phyloP scores from a whole-genome alignment of 2,113 vertebrate species.

The Oenanthe melanoleuca region DNA sequence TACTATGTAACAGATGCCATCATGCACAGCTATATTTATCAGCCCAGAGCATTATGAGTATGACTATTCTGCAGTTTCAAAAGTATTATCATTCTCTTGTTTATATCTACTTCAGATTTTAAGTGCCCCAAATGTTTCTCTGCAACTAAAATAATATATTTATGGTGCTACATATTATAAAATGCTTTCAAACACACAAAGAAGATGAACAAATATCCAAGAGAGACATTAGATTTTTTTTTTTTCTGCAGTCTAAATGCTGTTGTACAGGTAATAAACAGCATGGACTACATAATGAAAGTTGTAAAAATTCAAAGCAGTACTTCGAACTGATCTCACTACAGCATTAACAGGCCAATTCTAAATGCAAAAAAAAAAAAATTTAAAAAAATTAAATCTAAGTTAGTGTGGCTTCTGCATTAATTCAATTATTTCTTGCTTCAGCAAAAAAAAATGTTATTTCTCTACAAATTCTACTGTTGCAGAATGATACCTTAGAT shows the following conservation, averaged over 20 bases:
- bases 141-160: not conserved
- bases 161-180: not conserved
- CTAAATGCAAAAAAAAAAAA: not conserved
- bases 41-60: not conserved
- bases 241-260: not conserved
- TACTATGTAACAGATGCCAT: not conserved
- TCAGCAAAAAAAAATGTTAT: conserved; percentile 35
- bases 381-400: not conserved
- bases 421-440: conserved; percentile 39
- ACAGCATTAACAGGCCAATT: not conserved
- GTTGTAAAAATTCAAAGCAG: not conserved
- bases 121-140: not conserved
- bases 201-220: not conserved
- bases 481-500: conserved; percentile 56
- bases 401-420: not conserved
- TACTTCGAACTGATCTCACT: not conserved
- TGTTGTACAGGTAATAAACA: not conserved
- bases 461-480: conserved; percentile 32
- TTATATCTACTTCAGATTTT: not conserved
- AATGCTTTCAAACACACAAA: not conserved
- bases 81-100: not conserved
- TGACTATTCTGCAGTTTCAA: not conserved
- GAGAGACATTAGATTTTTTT: not conserved
- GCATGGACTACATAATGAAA: not conserved
- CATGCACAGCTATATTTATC: not conserved